phyloP scores from a whole-genome alignment of 2,888 invertebrate genomes.

The Tigriopus californicus region DNA sequence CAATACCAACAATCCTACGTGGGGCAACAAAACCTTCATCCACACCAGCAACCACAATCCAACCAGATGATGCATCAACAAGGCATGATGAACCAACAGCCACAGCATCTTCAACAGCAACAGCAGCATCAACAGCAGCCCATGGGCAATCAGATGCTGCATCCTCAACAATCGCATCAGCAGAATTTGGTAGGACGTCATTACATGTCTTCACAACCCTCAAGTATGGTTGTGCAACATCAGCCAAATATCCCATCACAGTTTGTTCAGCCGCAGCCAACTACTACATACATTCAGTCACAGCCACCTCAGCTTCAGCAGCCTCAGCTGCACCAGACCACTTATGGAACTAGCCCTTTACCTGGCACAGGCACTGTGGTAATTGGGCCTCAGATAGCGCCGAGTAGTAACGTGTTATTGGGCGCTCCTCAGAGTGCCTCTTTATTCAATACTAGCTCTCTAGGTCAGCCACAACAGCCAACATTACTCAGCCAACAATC shows the following conservation, averaged over 20 bases:
- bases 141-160: neutral
- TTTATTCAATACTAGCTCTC: neutral
- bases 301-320: neutral
- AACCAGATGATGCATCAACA: conserved; percentile 2
- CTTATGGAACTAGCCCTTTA: neutral
- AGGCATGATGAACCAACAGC: conserved; percentile 1
- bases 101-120: neutral
- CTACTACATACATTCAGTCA: neutral
- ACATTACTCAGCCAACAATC: too few relatives aligned
- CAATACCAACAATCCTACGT: neutral
- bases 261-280: conserved; percentile 5
- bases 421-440: neutral
- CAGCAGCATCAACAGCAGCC: neutral
- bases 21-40: neutral
- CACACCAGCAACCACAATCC: neutral
- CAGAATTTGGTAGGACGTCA: neutral
- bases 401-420: neutral
- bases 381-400: too few relatives aligned
- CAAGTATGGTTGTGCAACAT: neutral
- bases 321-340: neutral
- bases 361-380: neutral
- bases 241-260: neutral
- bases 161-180: neutral
- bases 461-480: neutral
- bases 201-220: neutral